A percentile compares a stretch with the other conserved stretches of the same genome.
Conservation (phyloP, 2,797 vertebrate species). For the Todus mexicanus region DNA sequence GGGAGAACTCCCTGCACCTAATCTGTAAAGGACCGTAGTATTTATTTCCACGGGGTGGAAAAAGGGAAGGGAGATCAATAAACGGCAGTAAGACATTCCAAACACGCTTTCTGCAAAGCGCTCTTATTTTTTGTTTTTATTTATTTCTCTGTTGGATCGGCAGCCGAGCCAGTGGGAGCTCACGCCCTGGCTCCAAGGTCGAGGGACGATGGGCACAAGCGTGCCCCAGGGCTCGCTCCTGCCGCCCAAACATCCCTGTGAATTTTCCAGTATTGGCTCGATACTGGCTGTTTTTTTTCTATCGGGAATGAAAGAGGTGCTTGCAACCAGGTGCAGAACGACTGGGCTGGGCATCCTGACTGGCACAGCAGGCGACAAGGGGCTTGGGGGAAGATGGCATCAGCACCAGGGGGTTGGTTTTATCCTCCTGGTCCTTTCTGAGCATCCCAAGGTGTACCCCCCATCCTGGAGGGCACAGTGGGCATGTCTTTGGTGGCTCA, state of each 20-base stretch:
- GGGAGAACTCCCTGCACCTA: background rate
- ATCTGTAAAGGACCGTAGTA: background rate
- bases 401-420: background rate
- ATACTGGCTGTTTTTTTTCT: background rate
- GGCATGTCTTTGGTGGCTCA: background rate
- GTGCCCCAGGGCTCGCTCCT: rapidly evolving
- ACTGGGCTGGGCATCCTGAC: rapidly evolving
- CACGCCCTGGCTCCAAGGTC: rapidly evolving
- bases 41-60: rapidly evolving
- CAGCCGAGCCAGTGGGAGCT: rapidly evolving
- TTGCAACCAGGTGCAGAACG: rapidly evolving
- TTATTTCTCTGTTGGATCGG: rapidly evolving
- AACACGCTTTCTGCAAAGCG: background rate
- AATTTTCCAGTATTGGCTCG: background rate
- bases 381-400: rapidly evolving
- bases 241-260: rapidly evolving
- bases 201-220: rapidly evolving
- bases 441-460: background rate
- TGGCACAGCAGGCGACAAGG: rapidly evolving
- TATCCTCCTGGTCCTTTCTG: background rate
- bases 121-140: background rate
- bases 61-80: background rate
- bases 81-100: background rate
- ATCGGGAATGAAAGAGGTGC: rapidly evolving
- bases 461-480: rapidly evolving